Conservation (phyloP, 1,140 invertebrate genomes). For the Eriocheir sinensis region DNA sequence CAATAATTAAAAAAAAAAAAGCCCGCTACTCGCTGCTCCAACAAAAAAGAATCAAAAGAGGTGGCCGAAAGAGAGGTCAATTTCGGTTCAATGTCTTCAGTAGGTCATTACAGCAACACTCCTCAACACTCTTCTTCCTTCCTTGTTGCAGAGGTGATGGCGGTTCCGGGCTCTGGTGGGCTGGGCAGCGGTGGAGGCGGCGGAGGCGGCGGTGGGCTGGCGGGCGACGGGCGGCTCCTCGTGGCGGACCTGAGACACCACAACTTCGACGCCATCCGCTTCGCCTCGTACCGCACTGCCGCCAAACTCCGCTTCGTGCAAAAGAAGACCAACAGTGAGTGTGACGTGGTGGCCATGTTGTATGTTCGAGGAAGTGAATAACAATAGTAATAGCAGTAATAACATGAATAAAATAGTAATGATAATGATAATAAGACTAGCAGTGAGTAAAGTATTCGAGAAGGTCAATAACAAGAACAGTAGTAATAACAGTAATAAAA, state of each 20-base stretch:
- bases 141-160: conserved; percentile 58
- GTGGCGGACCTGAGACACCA: conserved; percentile 75
- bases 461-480: too few species aligned
- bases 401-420: too few species aligned
- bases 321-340: conserved; percentile 95
- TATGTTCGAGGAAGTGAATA: too few species aligned
- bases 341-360: neutral
- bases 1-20: too few species aligned
- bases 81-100: neutral
- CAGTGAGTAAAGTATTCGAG: too few species aligned
- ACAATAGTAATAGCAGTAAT: too few species aligned
- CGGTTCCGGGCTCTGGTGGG: conserved; percentile 58
- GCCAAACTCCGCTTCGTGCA: conserved; percentile 98
- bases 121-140: neutral
- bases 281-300: conserved; percentile 97
- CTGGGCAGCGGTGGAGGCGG: neutral
- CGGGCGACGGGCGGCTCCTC: conserved; percentile 63
- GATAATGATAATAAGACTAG: too few species aligned
- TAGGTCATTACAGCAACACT: neutral
- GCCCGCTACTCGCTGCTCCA: too few species aligned
- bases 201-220: neutral
- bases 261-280: conserved; percentile 93
- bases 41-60: too few species aligned
- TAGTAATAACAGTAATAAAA: too few species aligned
- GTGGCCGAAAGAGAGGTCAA: too few species aligned